Evolutionary conservation across 2,113 vertebrate species (phyloP), one percentile per base, ranked within the genome.

Genomic region (Ptyas mucosa): DNA sequence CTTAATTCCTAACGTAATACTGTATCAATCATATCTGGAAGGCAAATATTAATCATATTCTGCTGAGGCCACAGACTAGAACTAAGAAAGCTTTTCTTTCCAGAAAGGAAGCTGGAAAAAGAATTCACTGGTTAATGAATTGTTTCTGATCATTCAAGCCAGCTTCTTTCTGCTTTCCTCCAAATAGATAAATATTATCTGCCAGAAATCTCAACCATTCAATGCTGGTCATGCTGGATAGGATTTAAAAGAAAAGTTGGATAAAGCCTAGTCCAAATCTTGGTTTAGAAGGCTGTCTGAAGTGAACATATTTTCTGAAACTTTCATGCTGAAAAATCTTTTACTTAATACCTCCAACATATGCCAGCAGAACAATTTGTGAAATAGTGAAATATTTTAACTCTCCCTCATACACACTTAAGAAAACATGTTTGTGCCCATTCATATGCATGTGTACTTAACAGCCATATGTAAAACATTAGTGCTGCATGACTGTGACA

Each of bases 381-480:
- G 24, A 29, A 85, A 89, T 49, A 89, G 55, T 57, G 92, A 49
- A 92, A 89, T 20, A 89, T 51, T 51, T 15, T 12, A 88, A 39
- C 64, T n/a, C 49, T 51, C 87, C 51, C 15, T 23, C n/a, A 54
- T 43, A 92, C 46, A 29, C 81, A 92, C 21, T 89, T 58, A 89
- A 85, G 43, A 92, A 92, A 85, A n/a, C 39, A 85, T 57, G 53
- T 26, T n/a, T 89, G 39, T 92, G 88, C 24, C 64, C 53, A 85
- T 57, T 89, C 34, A 58, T 85, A 89, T 49, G 26, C 46, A 64
- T 87, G 8, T 43, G 14, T 89, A 89, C 52, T 89, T 85, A 85
- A 55, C 64, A 49, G 88, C 53, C 92, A 92, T 89, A 69, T 92
- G 92, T 88, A 92, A 92, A 58, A 89, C 92, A 89, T 92, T 89